Base-by-base conservation (phyloP, 2,113 vertebrate genomes). In the Tylochromis polylepis region DNA sequence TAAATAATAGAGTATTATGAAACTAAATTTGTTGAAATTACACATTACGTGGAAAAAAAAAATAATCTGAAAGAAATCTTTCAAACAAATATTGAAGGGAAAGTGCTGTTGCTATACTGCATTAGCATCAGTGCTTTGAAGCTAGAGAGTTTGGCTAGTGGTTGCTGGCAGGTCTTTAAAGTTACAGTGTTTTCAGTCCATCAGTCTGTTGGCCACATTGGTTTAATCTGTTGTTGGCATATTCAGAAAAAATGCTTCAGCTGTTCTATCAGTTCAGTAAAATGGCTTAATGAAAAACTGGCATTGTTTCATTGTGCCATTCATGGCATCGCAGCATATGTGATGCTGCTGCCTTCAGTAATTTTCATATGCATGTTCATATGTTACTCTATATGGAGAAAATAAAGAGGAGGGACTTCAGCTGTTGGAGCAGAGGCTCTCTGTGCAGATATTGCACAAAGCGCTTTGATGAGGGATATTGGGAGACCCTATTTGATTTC, bases 401-500 rank as follows among this genome's bases (percentile, higher is more conserved):
- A 91, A 94, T 90, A 85, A 80, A 82, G 82, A 80, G 79, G 82
- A 67, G 92, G 89, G 95, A 94, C 94, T 94, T 96, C 96, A 95
- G 95, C 96, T 95, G 95, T 95, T 94, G 94, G 87, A 95, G 93
- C 91, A 88, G 91, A 95, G 94, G 88, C 95, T 96, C 95, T 96
- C 94, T 82, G 90, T 94, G 96, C 96, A 96, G 94, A 96, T 95
- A 94, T 86, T 95, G 96, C 95, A 95, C 91, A 92, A 95, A 97
- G 95, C 94, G 84, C 88, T 93, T 95, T 94, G 96, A 96, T 91
- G 94, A 95, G 93, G 93, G 95, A 96, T 95, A 91, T 84, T 93
- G 93, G 93, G 94, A 94, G 95, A 96, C 95, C 95, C 94, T 93
- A 93, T 95, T 96, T 97, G 96, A 98, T 97, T 97, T 97, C 96